These are phyloP conservation scores for Heliconius ismenius DNA, from an alignment of 2,888 invertebrate species.

Conservation along the genomic window DNA sequence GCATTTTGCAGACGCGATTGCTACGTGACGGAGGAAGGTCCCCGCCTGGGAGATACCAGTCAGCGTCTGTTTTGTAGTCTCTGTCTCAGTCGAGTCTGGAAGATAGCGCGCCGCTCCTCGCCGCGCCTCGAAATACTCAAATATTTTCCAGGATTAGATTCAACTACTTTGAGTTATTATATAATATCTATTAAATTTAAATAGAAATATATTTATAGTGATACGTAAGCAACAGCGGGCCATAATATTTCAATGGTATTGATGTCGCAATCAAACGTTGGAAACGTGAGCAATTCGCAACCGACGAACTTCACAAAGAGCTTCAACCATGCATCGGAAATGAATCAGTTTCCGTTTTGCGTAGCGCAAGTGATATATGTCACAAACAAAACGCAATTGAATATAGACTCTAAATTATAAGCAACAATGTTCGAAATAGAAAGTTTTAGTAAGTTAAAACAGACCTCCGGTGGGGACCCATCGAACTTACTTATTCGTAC, in stretches of 20 bases:
- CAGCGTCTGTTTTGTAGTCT: constrained; percentile 73
- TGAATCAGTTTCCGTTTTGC: constrained; percentile 80
- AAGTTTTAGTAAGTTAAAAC: constrained; percentile 56
- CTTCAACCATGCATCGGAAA: constrained; percentile 80
- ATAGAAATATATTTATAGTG: constrained; percentile 38
- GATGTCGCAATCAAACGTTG: constrained; percentile 78
- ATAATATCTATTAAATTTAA: background rate
- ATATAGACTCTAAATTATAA: constrained; percentile 57
- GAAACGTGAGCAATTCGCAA: constrained; percentile 77
- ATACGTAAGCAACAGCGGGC: constrained; percentile 36
- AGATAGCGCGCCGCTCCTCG: constrained; percentile 43
- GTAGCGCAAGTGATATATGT: constrained; percentile 75
- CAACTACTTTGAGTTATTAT: constrained; percentile 10
- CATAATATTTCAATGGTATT: constrained; percentile 60
- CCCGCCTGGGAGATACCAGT: constrained; percentile 74
- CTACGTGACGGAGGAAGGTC: constrained; percentile 69
- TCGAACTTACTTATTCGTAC: constrained; percentile 56
- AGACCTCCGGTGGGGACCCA: constrained; percentile 56
- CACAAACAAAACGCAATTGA: constrained; percentile 55
- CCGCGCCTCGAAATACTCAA: constrained; percentile 48
- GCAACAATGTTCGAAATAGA: constrained; percentile 56
- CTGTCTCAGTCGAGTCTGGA: constrained; percentile 56
- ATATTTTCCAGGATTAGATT: constrained; percentile 43
- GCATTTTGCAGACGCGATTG: constrained; percentile 75
- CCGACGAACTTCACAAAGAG: constrained; percentile 78